Evolutionary conservation across 2,888 invertebrate genomes (phyloP), one percentile per base, ranked within the genome.

Genomic region (Caenorhabditis drosophilae): DNA sequence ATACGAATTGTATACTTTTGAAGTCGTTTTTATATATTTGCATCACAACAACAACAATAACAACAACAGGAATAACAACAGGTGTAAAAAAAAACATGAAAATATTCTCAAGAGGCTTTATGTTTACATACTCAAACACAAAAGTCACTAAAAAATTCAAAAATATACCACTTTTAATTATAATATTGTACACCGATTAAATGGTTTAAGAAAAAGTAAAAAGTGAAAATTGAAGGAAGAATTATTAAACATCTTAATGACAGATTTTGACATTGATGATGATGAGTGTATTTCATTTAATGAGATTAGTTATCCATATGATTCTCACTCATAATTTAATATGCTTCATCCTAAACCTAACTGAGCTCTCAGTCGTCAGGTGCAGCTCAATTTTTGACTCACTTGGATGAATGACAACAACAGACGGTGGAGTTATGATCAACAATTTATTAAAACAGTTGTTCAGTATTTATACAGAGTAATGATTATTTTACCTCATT

Each of bases 221-320:
- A 36, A n/a, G 36, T 4, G n/a, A n/a, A 36, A n/a, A 36, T 9
- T 9, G n/a, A 12, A 31, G 31, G 36, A 9, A 36, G n/a, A 36
- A 15, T 36, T 12, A 31, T 9, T 12, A 12, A 31, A 12, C 12
- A 31, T 31, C 4, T 46, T 54, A 40, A 31, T 52, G 55, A 62
- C 62, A 62, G 36, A 46, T 62, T 62, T 42, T 62, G 62, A 62
- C 62, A 55, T 61, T 61, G 61, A 55, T 61, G 62, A 62, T 62
- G 62, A 56, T 62, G 55, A 56, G 61, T 55, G 55, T 61, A 55
- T n/a, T n/a, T n/a, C n/a, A 61, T 47, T 46, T 46, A 26, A 53
- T 61, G 48, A 51, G 38, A 62, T 62, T 62, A 62, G 52, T 54
- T 49, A 51, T 51, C 52, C 36, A 47, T 53, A 16, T n/a, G 55